phyloP scores from a whole-genome alignment of 2,888 invertebrate species.

The Meteorus cinctellus region DNA sequence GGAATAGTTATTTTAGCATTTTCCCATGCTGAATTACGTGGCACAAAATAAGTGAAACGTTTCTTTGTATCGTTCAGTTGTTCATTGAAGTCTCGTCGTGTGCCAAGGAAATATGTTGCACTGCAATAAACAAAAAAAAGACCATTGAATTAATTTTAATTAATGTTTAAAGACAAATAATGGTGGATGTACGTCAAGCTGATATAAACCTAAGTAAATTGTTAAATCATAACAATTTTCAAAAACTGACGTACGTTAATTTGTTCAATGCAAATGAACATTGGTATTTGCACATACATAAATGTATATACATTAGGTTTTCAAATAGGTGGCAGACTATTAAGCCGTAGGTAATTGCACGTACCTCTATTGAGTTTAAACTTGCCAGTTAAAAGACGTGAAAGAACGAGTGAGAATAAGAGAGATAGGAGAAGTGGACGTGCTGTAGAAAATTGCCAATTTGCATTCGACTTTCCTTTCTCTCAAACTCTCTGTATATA shows the following conservation, averaged over 20 bases:
- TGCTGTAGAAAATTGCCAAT: constrained; percentile 52
- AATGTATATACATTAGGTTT: background rate
- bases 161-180: too few relatives aligned
- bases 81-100: constrained; percentile 84
- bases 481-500: constrained; percentile 32
- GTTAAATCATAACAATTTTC: too few relatives aligned
- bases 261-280: too few relatives aligned
- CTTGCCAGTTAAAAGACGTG: constrained; percentile 31
- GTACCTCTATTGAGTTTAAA: constrained; percentile 41
- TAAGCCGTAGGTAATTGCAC: constrained; percentile 44
- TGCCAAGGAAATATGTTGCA: constrained; percentile 84
- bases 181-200: too few relatives aligned
- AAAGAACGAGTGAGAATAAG: constrained; percentile 14
- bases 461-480: constrained; percentile 50
- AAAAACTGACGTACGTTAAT: background rate
- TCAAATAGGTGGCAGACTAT: constrained; percentile 21
- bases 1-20: constrained; percentile 84
- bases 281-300: background rate
- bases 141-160: background rate
- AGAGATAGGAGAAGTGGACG: constrained; percentile 29
- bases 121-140: constrained; percentile 74
- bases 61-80: constrained; percentile 84
- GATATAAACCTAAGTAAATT: too few relatives aligned
- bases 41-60: constrained; percentile 93
- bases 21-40: constrained; percentile 92